Conservation (phyloP, 1,140 invertebrate genomes). For the Cyclargus thomasi region DNA sequence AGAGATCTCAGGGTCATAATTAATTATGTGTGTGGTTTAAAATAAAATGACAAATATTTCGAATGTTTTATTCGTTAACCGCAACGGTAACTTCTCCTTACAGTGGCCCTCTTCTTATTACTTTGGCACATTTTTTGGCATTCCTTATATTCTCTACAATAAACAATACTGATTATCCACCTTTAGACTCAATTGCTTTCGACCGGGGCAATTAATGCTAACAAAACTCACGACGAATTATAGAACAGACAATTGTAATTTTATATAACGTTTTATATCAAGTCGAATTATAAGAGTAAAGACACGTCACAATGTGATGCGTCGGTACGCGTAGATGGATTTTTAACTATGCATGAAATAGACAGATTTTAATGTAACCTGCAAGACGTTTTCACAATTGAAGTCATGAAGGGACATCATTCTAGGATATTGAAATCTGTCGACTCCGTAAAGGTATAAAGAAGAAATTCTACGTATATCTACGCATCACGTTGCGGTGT, state of each 20-base stretch:
- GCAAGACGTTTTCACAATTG: no score
- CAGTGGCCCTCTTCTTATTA: conserved; percentile 36
- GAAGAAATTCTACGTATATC: no score
- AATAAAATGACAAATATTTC: conserved; percentile 40
- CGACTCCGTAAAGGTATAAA: no score
- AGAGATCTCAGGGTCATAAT: background rate
- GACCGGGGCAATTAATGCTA: conserved; percentile 28
- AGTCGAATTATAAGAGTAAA: no score
- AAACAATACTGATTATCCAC: conserved; percentile 37
- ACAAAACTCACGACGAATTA: conserved; percentile 17
- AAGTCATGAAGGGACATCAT: no score
- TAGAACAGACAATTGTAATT: background rate
- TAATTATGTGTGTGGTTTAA: conserved; percentile 1
- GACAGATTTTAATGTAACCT: no score
- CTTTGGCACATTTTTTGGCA: conserved; percentile 68
- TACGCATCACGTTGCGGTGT: no score
- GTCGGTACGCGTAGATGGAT: no score
- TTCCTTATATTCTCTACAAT: conserved; percentile 32
- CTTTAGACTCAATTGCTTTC: conserved; percentile 26
- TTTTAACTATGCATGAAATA: no score
- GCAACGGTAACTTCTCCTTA: conserved; percentile 45
- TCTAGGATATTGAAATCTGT: no score
- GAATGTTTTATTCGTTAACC: conserved; percentile 63
- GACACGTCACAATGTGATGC: no score
- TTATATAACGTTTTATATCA: no score